Base-by-base conservation (phyloP, 2,888 invertebrate species). In the Eupithecia subfuscata region DNA sequence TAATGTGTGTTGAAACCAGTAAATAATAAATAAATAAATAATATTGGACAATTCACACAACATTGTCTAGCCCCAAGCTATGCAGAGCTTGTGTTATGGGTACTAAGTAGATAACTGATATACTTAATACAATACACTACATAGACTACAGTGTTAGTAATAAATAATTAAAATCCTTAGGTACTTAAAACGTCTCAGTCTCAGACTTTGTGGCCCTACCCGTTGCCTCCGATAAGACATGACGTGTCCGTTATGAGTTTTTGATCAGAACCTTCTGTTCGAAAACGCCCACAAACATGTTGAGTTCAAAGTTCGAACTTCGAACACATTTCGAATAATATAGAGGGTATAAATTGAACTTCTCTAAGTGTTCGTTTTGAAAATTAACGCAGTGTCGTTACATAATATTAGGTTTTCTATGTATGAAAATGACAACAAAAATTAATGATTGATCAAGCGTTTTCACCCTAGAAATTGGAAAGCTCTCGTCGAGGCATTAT, bases 231-330 rank as follows among this genome's bases (percentile, higher is more conserved):
- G 92, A 93, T 93, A 93, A 93, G 92, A 92, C 91, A 87, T 92
- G 89, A 88, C 91, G 93, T 90, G 92, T 88, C 88, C 84, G 90
- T 91, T 91, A 92, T 91, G 92, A 90, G 90, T 90, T 91, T 88
- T 90, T 88, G 91, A 92, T 92, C 92, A 88, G 82, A 85, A 82
- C 89, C 87, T 89, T 88, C 87, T 81, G 84, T 85, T 83, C 80
- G 82, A 81, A 82, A 84, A 87, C 88, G 86, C 88, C 88, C 85
- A 84, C 81, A 81, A 85, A 84, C 86, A 85, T 82, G 73, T 70
- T 60, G 60, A 22, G 60, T 82, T 78, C 37, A 5, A 37, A 37
- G 60, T 82, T 40, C 79, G 85, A 68, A 68, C 14, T 68, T 82
- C 79, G 82, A 84, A 82, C 81, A 80, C 37, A 76, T 83, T 82